These are phyloP conservation scores for Hydractinia echinata DNA, from an alignment of 30 jellyfish, hydroid and myxozoan species.

Conservation along the genomic window DNA sequence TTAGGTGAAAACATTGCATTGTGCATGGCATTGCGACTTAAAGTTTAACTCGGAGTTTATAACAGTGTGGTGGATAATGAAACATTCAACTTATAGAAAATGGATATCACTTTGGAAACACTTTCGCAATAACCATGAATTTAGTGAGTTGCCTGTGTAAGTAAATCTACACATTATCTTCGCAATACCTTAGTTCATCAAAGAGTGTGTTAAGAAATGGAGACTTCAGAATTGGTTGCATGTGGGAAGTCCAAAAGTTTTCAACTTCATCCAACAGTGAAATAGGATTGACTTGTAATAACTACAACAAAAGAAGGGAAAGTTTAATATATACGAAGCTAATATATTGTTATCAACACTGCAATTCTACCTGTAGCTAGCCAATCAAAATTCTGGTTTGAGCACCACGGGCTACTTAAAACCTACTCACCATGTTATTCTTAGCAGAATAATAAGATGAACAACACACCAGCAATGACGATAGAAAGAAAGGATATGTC, in stretches of 20 bases:
- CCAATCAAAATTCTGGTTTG: background rate
- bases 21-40: too few relatives aligned
- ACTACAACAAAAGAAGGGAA: background rate
- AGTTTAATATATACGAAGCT: too few relatives aligned
- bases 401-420: background rate
- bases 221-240: background rate
- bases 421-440: slow-evolving; percentile 20
- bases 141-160: background rate
- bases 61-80: too few relatives aligned
- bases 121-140: too few relatives aligned
- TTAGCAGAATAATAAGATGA: slow-evolving; percentile 10
- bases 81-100: too few relatives aligned
- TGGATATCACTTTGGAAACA: too few relatives aligned
- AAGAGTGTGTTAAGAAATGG: background rate
- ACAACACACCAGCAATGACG: slow-evolving; percentile 15
- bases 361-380: background rate
- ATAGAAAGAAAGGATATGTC: slow-evolving; percentile 19
- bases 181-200: slow-evolving; percentile 15
- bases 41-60: too few relatives aligned
- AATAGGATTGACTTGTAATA: slow-evolving; percentile 5
- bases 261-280: slow-evolving; percentile 15
- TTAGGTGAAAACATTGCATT: too few relatives aligned
- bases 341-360: too few relatives aligned
- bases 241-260: slow-evolving; percentile 12
- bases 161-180: background rate